Percentiles rank a stretch among this genome's conserved stretches.
phyloP scores from a whole-genome alignment of 2,888 invertebrate species.

The Neoscelio sp. region DNA sequence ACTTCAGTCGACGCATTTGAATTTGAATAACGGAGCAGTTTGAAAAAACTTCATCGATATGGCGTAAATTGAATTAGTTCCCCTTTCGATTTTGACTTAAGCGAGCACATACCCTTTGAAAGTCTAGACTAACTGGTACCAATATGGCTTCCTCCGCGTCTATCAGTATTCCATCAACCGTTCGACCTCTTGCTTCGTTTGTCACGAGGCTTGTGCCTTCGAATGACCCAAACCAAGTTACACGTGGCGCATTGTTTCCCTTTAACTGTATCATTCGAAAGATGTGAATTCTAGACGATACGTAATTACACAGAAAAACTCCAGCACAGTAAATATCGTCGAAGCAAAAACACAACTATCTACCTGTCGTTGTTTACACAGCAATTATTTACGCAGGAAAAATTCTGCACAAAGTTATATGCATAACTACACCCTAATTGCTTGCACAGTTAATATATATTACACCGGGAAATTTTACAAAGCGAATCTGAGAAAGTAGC shows the following conservation, averaged over 20 bases:
- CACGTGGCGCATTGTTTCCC: conserved; percentile 25
- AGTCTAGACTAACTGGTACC: conserved; percentile 60
- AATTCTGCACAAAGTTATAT: too few species aligned
- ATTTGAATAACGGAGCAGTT: conserved; percentile 25
- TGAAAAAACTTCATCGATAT: conserved; percentile 40
- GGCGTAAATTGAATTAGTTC: conserved; percentile 55
- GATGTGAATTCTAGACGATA: conserved; percentile 10
- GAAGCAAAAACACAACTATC: too few species aligned
- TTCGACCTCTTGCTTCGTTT: conserved; percentile 16
- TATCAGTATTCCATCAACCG: conserved; percentile 47
- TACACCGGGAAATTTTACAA: too few species aligned
- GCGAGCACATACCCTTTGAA: conserved; percentile 55
- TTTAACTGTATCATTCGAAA: too few species aligned
- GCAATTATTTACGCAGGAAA: too few species aligned
- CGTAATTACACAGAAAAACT: too few species aligned
- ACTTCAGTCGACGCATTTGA: conserved; percentile 5
- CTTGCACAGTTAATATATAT: too few species aligned
- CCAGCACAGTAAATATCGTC: too few species aligned
- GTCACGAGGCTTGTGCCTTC: conserved; percentile 4
- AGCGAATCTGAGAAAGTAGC: too few species aligned
- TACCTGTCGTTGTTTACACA: too few species aligned
- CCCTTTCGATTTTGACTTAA: conserved; percentile 59
- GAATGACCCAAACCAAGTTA: conserved; percentile 10
- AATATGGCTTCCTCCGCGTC: conserved; percentile 54
- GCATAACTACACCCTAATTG: too few species aligned